phyloP scores from a whole-genome alignment of 2,797 vertebrate species.

The Sparidentex hasta region DNA sequence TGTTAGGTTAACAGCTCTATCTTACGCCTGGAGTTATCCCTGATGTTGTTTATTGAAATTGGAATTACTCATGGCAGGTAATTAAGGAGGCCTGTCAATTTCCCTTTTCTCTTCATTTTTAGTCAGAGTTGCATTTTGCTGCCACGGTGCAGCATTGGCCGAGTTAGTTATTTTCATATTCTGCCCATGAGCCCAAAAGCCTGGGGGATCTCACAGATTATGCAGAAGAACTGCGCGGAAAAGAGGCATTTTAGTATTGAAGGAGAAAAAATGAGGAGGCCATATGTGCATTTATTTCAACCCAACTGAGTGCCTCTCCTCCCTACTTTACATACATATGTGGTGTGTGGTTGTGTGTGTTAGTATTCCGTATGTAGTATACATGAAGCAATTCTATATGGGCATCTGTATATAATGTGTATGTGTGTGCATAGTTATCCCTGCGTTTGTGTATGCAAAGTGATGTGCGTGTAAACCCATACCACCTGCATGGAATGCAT shows the following conservation, averaged over 20 bases:
- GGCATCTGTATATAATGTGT: conserved; percentile 1
- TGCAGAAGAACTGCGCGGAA: conserved; percentile 62
- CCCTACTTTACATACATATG: conserved; percentile 35
- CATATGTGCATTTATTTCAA: conserved; percentile 71
- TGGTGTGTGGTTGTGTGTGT: conserved; percentile 13
- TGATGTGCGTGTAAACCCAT: conserved; percentile 30
- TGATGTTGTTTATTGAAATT: conserved; percentile 49
- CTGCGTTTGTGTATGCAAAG: not conserved
- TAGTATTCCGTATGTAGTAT: conserved; percentile 9
- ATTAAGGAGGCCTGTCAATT: conserved; percentile 62
- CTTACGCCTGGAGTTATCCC: conserved; percentile 19
- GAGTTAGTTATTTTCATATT: conserved; percentile 74
- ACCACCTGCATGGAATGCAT: conserved; percentile 47
- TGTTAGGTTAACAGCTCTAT: conserved; percentile 37
- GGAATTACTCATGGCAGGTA: conserved; percentile 61
- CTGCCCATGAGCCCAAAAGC: conserved; percentile 67
- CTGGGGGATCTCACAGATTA: conserved; percentile 73
- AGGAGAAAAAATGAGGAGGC: conserved; percentile 57
- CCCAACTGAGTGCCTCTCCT: conserved; percentile 19
- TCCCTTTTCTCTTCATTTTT: conserved; percentile 28
- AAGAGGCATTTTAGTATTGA: conserved; percentile 54
- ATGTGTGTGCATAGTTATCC: conserved; percentile 1
- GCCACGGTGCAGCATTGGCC: conserved; percentile 35
- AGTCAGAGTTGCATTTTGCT: conserved; percentile 49
- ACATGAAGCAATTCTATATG: conserved; percentile 16